phyloP scores from a whole-genome alignment of 2,797 vertebrate species.

The Leptoclinus maculatus region DNA sequence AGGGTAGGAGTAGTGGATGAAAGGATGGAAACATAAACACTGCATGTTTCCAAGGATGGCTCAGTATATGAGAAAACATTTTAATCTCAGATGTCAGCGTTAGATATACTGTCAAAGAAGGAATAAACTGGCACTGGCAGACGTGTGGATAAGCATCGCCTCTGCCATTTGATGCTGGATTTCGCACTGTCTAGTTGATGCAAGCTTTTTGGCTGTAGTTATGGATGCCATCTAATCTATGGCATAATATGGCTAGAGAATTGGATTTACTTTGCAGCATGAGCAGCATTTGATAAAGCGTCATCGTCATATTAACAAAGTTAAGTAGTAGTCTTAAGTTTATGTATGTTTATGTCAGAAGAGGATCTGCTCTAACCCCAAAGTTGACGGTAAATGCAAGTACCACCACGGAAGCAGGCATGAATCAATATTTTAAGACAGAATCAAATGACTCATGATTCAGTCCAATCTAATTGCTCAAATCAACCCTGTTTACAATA shows the following conservation, averaged over 20 bases:
- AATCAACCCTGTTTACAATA: neutral
- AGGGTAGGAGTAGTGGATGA: slow-evolving; percentile 53
- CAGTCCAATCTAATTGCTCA: neutral
- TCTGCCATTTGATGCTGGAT: slow-evolving; percentile 55
- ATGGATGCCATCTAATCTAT: slow-evolving; percentile 50
- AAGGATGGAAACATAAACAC: slow-evolving; percentile 66
- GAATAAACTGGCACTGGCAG: slow-evolving; percentile 42
- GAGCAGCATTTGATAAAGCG: slow-evolving; percentile 5
- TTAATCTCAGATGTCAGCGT: slow-evolving; percentile 65
- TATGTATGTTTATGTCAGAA: neutral
- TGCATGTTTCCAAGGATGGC: slow-evolving; percentile 55
- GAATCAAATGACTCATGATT: neutral
- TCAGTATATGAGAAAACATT: slow-evolving; percentile 52
- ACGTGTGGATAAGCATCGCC: slow-evolving; percentile 35
- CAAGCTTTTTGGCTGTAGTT: slow-evolving; percentile 50
- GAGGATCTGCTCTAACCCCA: neutral
- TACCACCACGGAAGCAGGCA: too few relatives aligned
- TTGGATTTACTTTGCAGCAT: slow-evolving; percentile 28
- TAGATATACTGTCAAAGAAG: slow-evolving; percentile 53
- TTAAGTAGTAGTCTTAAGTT: neutral
- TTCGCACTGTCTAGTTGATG: slow-evolving; percentile 32
- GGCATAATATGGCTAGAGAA: slow-evolving; percentile 21
- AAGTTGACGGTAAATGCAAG: neutral
- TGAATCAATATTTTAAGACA: neutral
- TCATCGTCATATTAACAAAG: slow-evolving; percentile 3